Evolutionary conservation across 2,888 invertebrate genomes (phyloP).

Genomic region (Drosophila meridiana): DNA sequence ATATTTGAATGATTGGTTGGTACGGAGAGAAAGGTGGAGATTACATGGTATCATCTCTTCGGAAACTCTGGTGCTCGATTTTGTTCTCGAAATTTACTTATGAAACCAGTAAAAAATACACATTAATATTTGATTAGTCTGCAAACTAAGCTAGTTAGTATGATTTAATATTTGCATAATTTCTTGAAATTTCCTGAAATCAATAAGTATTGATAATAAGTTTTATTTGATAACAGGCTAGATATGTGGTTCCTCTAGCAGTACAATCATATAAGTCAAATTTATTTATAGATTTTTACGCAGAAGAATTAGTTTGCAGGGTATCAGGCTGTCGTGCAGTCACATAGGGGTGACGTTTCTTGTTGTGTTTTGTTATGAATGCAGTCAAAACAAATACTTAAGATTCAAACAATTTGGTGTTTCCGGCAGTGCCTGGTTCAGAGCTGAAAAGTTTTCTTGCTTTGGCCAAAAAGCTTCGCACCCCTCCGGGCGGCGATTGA

Average conservation of each 20-base stretch:
- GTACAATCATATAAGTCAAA: neutral
- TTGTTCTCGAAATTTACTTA: neutral
- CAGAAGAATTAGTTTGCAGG: neutral
- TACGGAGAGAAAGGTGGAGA: neutral
- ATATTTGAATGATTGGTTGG: too few relatives aligned
- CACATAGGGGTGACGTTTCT: constrained; percentile 42
- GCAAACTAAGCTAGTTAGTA: neutral
- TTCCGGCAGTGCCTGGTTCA: constrained; percentile 53
- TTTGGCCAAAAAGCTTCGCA: constrained; percentile 55
- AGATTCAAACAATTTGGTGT: constrained; percentile 52
- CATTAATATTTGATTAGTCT: neutral
- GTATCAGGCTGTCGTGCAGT: neutral
- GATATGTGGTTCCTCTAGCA: neutral
- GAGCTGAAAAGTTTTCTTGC: constrained; percentile 33
- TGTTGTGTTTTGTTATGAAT: constrained; percentile 60
- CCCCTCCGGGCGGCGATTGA: constrained; percentile 44
- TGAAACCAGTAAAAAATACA: neutral
- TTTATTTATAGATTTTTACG: neutral
- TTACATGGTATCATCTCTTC: too few relatives aligned
- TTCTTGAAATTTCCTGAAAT: neutral
- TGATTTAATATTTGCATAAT: neutral
- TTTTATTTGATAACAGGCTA: too few relatives aligned
- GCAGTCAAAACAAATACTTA: constrained; percentile 56
- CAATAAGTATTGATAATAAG: neutral
- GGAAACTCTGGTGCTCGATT: neutral